These are phyloP conservation scores for Dolichoris vasculosae DNA, from an alignment of 1,140 invertebrate genomes.

Conservation along the genomic window DNA sequence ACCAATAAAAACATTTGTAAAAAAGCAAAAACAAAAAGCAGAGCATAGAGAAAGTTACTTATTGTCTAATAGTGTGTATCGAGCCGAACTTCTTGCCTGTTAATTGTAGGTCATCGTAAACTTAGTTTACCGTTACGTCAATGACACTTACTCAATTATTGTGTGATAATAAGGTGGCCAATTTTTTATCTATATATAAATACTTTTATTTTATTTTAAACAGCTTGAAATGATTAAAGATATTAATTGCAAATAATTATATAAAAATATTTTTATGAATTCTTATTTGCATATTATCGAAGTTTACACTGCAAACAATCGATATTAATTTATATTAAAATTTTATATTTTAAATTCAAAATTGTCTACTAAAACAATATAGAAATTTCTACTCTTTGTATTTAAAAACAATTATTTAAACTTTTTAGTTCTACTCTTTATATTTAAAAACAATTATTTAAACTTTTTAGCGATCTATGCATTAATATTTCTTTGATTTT, in stretches of 20 bases:
- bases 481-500: no score
- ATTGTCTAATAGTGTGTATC: background rate
- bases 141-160: background rate
- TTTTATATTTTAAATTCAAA: no score
- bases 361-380: no score
- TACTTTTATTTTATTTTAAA: no score
- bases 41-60: background rate
- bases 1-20: background rate
- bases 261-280: conserved; percentile 1
- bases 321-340: no score
- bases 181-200: background rate
- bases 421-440: no score
- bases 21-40: background rate
- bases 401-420: no score
- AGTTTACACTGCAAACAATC: no score
- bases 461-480: no score
- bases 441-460: no score
- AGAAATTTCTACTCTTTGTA: no score
- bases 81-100: background rate
- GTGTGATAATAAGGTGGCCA: background rate
- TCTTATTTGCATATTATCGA: background rate
- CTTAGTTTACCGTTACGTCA: background rate
- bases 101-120: background rate
- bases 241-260: background rate
- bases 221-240: background rate